Base-by-base conservation (phyloP, 2,888 invertebrate species). In the Macropis europaea region DNA sequence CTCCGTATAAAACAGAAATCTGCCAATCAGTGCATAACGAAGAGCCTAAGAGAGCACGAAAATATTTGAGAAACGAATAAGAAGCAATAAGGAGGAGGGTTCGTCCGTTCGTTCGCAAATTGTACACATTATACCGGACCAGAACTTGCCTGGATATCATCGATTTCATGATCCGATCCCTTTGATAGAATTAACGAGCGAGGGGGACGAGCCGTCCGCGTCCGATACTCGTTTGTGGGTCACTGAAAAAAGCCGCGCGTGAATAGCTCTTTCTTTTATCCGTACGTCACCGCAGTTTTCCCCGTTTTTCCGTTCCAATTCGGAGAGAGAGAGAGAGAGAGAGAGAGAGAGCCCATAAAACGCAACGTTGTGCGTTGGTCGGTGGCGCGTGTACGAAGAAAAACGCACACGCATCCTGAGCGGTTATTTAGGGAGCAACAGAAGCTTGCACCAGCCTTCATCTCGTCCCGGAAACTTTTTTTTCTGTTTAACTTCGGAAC, bases 401-500 rank as follows among this genome's bases (percentile, higher is more conserved):
- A 47, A 53, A 59, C 28, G 26, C 45, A 45, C 7, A 13, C 48
- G 52, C 30, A 38, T 34, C 52, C 43, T 11, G 43, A 34, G 17
- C 47, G 61, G 71, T 71, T 71, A 71, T 71, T 71, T 71, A 70
- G 48, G 61, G 71, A 70, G 30, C 52, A n/a, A n/a, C 42, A 52
- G 19, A 36, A 34, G 42, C 43, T 36, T 28, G 63, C 24, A 34
- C 30, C 67, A 36, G 36, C 48, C 61, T 61, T 50, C 70, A 28
- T 68, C 53, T 73, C n/a, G n/a, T n/a, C 30, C 38, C 50, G 50
- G 56, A 38, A 62, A 54, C 45, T 32, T 48, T 59, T 50, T 48
- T 53, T 60, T 56, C 53, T 64, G 50, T 75, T 78, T 67, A 63
- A 77, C 70, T 63, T 64, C 13, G 60, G 42, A 74, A 74, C 75